Evolutionary conservation across 2,888 invertebrate species (phyloP).

Genomic region (Amiota minor): DNA sequence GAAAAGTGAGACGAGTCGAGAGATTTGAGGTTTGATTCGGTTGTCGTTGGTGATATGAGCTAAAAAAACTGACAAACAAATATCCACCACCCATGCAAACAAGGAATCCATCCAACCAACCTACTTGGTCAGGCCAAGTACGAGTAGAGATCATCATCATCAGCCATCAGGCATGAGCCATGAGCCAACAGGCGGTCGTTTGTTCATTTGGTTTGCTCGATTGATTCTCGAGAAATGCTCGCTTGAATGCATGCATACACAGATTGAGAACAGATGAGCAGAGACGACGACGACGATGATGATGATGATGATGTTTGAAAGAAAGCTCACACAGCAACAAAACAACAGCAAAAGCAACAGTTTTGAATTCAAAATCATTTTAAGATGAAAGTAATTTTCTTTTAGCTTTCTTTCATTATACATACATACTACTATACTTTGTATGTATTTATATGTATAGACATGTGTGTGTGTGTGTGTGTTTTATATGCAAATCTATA

Average conservation of each 20-base stretch:
- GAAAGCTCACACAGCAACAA: conserved; percentile 31
- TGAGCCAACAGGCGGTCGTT: background rate
- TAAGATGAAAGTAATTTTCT: conserved; percentile 66
- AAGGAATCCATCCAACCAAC: too few relatives aligned
- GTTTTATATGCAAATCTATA: conserved; percentile 24
- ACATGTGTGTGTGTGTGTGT: conserved; percentile 5
- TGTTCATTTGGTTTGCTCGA: background rate
- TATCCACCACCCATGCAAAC: too few relatives aligned
- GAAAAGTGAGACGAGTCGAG: conserved; percentile 8
- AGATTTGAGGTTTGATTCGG: too few relatives aligned
- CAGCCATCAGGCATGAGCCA: background rate
- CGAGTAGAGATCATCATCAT: background rate
- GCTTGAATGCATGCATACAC: background rate
- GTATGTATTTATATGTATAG: conserved; percentile 23
- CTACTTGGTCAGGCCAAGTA: too few relatives aligned
- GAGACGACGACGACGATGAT: too few relatives aligned
- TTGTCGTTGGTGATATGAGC: too few relatives aligned
- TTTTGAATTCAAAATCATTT: conserved; percentile 41
- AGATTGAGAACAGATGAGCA: too few relatives aligned
- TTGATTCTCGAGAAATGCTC: background rate
- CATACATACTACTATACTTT: conserved; percentile 45
- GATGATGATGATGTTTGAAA: conserved; percentile 25
- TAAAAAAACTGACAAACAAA: too few relatives aligned
- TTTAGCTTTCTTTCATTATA: conserved; percentile 32
- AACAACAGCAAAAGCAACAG: conserved; percentile 37